A percentile compares a stretch with the other conserved stretches of the same genome.
These are phyloP conservation scores for Aphelocoma coerulescens DNA, from an alignment of 2,113 vertebrate species.

Conservation along the genomic window DNA sequence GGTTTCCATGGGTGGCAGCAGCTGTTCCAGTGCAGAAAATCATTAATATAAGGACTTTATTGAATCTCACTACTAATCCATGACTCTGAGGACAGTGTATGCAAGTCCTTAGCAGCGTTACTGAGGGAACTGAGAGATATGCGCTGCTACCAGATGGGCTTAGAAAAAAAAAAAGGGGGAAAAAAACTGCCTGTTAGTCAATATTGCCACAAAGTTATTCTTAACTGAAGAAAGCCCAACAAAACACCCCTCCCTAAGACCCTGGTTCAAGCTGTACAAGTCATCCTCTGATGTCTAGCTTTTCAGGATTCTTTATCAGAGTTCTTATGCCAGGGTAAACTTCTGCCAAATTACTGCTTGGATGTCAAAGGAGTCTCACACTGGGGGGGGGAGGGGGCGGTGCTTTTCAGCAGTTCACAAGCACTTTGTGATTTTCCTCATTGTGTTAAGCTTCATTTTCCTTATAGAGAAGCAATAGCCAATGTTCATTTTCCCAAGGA, in stretches of 20 bases:
- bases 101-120: not conserved
- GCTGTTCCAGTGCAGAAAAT: not conserved
- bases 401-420: not conserved
- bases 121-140: not conserved
- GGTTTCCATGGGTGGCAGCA: not conserved
- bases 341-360: not conserved
- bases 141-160: not conserved
- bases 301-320: not conserved
- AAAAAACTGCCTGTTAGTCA: not conserved
- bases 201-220: not conserved
- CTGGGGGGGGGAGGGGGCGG: rapidly evolving
- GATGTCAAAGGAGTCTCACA: not conserved
- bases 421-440: not conserved
- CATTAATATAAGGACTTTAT: not conserved
- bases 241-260: rapidly evolving
- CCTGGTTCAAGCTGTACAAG: not conserved
- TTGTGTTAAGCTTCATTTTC: not conserved
- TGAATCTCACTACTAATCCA: not conserved
- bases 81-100: not conserved
- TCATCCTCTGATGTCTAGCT: not conserved
- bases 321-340: not conserved
- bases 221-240: not conserved
- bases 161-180: rapidly evolving
- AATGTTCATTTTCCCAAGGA: not conserved
- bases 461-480: not conserved